Percentiles rank a stretch among this genome's conserved stretches.
phyloP scores from a whole-genome alignment of 1,140 invertebrate genomes.

The Delia radicum region DNA sequence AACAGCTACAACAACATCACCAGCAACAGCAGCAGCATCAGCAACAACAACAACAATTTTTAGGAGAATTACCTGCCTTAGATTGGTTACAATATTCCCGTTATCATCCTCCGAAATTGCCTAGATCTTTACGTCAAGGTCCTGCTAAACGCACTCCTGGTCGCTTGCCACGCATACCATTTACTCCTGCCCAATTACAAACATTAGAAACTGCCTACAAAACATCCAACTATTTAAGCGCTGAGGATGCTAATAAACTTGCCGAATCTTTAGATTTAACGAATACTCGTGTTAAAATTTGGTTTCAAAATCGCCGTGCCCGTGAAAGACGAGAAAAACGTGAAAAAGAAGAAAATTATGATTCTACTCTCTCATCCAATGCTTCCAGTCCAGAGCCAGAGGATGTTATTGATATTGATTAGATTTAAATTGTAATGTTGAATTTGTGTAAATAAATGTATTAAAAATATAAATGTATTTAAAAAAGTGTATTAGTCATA shows the following conservation, averaged over 20 bases:
- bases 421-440: background rate
- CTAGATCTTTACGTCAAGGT: slow-evolving; percentile 50
- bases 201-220: slow-evolving; percentile 58
- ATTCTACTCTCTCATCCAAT: slow-evolving; percentile 51
- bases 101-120: slow-evolving; percentile 72
- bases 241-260: slow-evolving; percentile 58
- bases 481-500: too few species aligned
- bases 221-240: slow-evolving; percentile 59
- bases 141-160: slow-evolving; percentile 59
- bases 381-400: slow-evolving; percentile 53
- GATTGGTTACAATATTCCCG: slow-evolving; percentile 73
- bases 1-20: background rate
- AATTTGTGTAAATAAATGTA: background rate
- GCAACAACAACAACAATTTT: slow-evolving; percentile 16
- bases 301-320: slow-evolving; percentile 79
- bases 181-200: slow-evolving; percentile 57
- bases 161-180: slow-evolving; percentile 58
- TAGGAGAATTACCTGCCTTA: slow-evolving; percentile 45
- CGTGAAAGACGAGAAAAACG: slow-evolving; percentile 66
- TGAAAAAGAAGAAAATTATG: slow-evolving; percentile 47
- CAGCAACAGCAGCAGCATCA: background rate
- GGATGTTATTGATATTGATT: slow-evolving; percentile 5
- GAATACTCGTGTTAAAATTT: slow-evolving; percentile 72
- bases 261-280: slow-evolving; percentile 57
- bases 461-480: background rate